Conservation (phyloP, 2,797 vertebrate genomes). For the Gephyroberyx darwinii region DNA sequence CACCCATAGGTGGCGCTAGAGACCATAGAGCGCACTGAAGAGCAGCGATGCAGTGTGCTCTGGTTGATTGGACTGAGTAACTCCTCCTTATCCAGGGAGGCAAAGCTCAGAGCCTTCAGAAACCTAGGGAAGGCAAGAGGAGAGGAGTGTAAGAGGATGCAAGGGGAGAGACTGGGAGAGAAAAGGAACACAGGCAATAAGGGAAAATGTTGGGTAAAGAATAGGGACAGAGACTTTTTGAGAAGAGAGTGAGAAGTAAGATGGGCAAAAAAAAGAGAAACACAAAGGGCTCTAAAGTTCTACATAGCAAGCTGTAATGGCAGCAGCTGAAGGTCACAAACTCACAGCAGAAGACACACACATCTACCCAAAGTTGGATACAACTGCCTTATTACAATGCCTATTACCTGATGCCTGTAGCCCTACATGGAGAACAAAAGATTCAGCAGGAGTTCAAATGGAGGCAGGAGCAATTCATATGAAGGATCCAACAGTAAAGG, state of each 20-base stretch:
- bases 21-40: conserved; percentile 97
- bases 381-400: neutral
- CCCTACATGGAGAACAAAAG: neutral
- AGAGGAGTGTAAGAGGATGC: conserved; percentile 71
- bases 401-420: neutral
- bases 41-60: conserved; percentile 95
- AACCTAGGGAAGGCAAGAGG: conserved; percentile 86
- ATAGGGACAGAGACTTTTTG: conserved; percentile 47
- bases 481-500: neutral
- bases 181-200: conserved; percentile 51
- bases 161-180: conserved; percentile 69
- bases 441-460: neutral
- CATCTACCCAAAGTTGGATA: neutral
- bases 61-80: conserved; percentile 97
- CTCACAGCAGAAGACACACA: conserved; percentile 1
- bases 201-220: conserved; percentile 46
- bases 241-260: conserved; percentile 23
- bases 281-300: conserved; percentile 9
- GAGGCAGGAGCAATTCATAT: neutral
- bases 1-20: conserved; percentile 92
- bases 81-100: conserved; percentile 97
- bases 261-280: neutral
- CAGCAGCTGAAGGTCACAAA: conserved; percentile 18
- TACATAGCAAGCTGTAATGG: neutral
- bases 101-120: conserved; percentile 98